phyloP scores from a whole-genome alignment of 1,140 invertebrate species.

The Caenorhabditis latens region DNA sequence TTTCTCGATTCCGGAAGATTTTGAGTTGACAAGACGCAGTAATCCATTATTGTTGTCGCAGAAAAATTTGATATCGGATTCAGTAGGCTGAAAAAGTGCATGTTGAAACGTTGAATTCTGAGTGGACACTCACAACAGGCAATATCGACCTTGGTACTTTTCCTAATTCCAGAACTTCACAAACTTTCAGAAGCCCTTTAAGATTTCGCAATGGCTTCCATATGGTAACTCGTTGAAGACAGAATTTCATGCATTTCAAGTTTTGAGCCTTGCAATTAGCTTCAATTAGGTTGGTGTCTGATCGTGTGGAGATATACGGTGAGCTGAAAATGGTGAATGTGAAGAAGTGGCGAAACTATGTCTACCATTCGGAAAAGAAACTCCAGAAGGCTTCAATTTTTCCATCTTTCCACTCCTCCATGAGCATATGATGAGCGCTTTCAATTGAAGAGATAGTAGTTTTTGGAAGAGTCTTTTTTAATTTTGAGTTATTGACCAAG shows the following conservation, averaged over 20 bases:
- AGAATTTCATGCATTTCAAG: not conserved
- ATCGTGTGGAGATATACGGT: not conserved
- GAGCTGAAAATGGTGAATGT: slow-evolving; percentile 6
- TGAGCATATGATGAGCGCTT: not conserved
- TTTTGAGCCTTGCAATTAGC: not conserved
- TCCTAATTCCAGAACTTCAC: not conserved
- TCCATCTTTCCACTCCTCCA: slow-evolving; percentile 15
- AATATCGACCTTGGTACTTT: not conserved
- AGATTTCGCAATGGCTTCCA: slow-evolving; percentile 34
- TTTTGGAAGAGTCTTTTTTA: not conserved
- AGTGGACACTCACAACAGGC: not conserved
- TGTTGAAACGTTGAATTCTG: not conserved
- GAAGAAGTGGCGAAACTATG: too few relatives aligned
- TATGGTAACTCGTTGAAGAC: not conserved
- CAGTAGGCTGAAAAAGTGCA: not conserved
- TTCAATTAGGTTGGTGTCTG: not conserved
- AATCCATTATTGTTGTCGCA: slow-evolving; percentile 13
- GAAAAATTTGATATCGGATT: slow-evolving; percentile 12
- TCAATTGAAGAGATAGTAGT: not conserved
- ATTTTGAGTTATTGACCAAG: slow-evolving; percentile 5
- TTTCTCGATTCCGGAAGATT: not conserved
- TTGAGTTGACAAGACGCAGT: not conserved
- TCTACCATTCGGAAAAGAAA: slow-evolving; percentile 4
- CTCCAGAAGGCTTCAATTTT: slow-evolving; percentile 7
- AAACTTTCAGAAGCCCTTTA: slow-evolving; percentile 17